Evolutionary conservation across 2,113 vertebrate genomes (phyloP), one percentile per base, ranked within the genome.

Genomic region (Acrocephalus arundinaceus): DNA sequence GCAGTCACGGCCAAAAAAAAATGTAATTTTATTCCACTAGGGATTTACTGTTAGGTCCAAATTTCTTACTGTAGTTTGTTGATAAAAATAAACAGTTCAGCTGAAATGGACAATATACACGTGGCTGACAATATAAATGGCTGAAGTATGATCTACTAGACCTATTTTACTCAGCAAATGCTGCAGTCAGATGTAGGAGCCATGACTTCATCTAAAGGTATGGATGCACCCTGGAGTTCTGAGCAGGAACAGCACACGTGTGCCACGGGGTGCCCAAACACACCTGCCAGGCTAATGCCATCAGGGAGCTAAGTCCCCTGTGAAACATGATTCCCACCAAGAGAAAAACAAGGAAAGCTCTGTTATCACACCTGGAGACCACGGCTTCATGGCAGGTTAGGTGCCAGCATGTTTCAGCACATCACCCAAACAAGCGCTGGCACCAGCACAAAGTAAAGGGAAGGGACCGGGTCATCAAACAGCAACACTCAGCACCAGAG

Each of bases 241-340:
- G n/a, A 70, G 80, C 63, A 62, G 72, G n/a, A 84, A 18, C 41
- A 83, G 41, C 2, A 2, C 2, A 4, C 0, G 5, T 3, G 9
- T 58, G 73, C 45, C 24, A 10, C 0, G 0, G 2, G 10, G 51
- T 16, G 13, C 18, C 57, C 2, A 0, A 5, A 52, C 5, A 22
- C 5, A 2, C 16, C 22, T 48, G 51, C 33, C 8, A 24, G 30
- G 41, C 39, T 68, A 55, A 52, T 13, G 24, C 54, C 46, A 70
- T 27, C 71, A 72, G 24, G 28, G 13, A 90, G 41, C 7, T 30
- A 63, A 72, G 23, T 28, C 52, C 61, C 72, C 25, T 49, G 24
- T 6, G 3, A 90, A 89, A 80, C 15, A 57, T 7, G 22, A 37
- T 30, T 54, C 30, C 63, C 76, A 90, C 11, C 17, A 84, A 39